Evolutionary conservation across 2,113 vertebrate species (phyloP).

Genomic region (Diphyllodes magnificus): DNA sequence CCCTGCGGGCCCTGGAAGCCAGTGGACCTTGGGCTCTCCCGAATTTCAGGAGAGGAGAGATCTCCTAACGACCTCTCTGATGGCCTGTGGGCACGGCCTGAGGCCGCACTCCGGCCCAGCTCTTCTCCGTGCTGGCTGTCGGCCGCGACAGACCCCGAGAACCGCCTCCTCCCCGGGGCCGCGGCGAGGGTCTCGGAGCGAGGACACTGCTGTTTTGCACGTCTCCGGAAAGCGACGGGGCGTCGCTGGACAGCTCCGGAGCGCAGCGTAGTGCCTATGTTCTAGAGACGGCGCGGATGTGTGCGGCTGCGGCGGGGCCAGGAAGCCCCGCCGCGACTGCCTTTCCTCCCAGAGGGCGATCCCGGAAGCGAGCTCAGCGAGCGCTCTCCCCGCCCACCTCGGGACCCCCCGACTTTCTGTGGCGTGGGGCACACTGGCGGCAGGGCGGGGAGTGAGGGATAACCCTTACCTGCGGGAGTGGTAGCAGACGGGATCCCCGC

Average conservation of each 20-base stretch:
- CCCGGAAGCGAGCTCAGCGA: neutral
- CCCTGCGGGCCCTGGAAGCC: neutral
- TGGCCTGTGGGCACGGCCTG: neutral
- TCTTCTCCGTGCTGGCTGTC: neutral
- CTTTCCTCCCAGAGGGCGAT: neutral
- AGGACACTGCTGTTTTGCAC: neutral
- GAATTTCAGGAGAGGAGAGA: neutral
- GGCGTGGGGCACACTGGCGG: neutral
- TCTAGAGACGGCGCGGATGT: conserved; percentile 35
- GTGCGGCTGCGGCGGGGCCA: neutral
- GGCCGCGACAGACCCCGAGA: neutral
- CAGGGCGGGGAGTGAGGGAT: neutral
- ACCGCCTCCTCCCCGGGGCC: neutral
- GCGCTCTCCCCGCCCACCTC: neutral
- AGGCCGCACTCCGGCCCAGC: neutral
- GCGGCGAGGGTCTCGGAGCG: neutral
- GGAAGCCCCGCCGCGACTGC: neutral
- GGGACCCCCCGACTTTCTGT: neutral
- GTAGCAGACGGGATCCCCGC: neutral
- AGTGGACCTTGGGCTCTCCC: neutral
- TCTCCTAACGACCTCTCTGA: neutral
- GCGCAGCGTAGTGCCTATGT: conserved; percentile 15
- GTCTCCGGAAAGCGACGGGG: neutral
- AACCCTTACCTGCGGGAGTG: neutral
- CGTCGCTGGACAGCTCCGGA: neutral